phyloP scores from a whole-genome alignment of 2,113 vertebrate genomes.

The Urocitellus parryii region DNA sequence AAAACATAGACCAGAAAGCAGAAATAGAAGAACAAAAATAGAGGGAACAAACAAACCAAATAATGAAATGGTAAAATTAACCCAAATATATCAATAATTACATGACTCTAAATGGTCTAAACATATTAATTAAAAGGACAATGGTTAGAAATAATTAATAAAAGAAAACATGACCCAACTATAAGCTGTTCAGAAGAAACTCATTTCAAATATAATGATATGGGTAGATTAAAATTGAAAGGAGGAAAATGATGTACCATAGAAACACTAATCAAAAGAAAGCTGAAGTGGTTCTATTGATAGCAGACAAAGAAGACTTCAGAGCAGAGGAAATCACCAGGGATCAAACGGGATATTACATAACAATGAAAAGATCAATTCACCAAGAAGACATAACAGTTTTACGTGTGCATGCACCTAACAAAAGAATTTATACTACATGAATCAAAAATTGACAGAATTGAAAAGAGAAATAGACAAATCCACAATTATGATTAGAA shows the following conservation, averaged over 20 bases:
- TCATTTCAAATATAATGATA: constrained; percentile 53
- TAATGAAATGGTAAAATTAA: constrained; percentile 49
- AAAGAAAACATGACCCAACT: not conserved
- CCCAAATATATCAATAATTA: constrained; percentile 51
- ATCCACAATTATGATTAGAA: constrained; percentile 52
- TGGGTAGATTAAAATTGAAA: constrained; percentile 59
- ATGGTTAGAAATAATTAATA: constrained; percentile 23
- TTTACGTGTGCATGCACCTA: constrained; percentile 27
- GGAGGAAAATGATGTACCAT: constrained; percentile 17
- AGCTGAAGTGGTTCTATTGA: constrained; percentile 15
- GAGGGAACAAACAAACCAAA: constrained; percentile 16
- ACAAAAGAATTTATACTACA: constrained; percentile 58
- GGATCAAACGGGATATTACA: constrained; percentile 45
- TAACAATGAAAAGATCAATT: constrained; percentile 53
- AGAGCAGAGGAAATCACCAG: constrained; percentile 52
- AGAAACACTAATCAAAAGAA: constrained; percentile 56
- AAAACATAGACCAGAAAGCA: not conserved
- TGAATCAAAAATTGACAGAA: constrained; percentile 59
- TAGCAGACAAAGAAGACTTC: constrained; percentile 52
- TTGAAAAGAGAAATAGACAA: constrained; percentile 59
- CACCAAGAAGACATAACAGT: constrained; percentile 21
- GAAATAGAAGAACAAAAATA: not conserved
- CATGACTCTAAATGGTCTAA: constrained; percentile 47
- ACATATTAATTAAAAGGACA: constrained; percentile 36
- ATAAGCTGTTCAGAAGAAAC: constrained; percentile 55